Conservation (phyloP, 2,113 vertebrate species). For the Oncorhynchus keta region DNA sequence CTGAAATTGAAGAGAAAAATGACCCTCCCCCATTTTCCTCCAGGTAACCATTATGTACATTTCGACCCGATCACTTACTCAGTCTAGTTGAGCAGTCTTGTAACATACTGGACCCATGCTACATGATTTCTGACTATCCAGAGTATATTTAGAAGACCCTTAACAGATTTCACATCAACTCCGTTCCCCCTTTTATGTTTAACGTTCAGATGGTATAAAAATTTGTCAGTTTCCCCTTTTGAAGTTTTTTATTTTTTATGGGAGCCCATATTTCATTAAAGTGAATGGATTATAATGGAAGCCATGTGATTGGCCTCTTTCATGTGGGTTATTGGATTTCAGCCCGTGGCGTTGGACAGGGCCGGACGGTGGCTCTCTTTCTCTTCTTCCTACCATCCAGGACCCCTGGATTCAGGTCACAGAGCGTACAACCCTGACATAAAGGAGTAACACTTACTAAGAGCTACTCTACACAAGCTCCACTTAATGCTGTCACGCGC, state of each 20-base stretch:
- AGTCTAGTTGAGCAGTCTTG: background rate
- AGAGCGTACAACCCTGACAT: constrained; percentile 44
- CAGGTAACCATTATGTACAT: too few relatives aligned
- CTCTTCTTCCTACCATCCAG: constrained; percentile 27
- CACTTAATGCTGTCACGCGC: constrained; percentile 57
- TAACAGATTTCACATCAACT: constrained; percentile 26
- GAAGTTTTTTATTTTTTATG: constrained; percentile 2
- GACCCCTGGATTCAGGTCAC: constrained; percentile 60
- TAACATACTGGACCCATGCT: background rate
- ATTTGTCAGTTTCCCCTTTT: background rate
- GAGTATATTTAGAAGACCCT: constrained; percentile 11
- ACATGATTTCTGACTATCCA: background rate
- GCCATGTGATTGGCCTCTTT: constrained; percentile 30
- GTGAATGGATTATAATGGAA: constrained; percentile 4
- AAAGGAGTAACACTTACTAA: constrained; percentile 60
- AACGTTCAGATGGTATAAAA: constrained; percentile 24
- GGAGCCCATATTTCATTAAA: constrained; percentile 17
- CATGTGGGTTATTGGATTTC: constrained; percentile 16
- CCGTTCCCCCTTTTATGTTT: constrained; percentile 21
- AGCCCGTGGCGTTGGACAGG: background rate
- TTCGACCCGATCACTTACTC: too few relatives aligned
- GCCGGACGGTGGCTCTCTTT: constrained; percentile 13
- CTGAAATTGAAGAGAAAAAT: too few relatives aligned
- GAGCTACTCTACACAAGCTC: constrained; percentile 49
- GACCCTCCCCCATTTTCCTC: too few relatives aligned